phyloP scores from a whole-genome alignment of 1,140 invertebrate genomes.

The Drosophila asahinai region DNA sequence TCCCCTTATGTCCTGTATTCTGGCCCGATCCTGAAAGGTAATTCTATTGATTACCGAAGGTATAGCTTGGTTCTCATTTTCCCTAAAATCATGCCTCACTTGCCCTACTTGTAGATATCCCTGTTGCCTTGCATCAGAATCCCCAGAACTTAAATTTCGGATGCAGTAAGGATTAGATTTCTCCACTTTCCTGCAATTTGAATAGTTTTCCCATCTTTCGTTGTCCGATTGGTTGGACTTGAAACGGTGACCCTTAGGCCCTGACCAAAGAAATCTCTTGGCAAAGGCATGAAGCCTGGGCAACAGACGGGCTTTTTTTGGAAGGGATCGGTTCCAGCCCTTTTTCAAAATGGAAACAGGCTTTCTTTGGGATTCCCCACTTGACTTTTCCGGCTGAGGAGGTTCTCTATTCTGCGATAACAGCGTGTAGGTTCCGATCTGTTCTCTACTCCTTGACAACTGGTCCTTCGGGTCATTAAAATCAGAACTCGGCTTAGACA shows the following conservation, averaged over 20 bases:
- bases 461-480: too few species aligned
- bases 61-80: too few species aligned
- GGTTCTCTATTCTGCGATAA: background rate
- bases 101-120: background rate
- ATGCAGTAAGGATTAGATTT: too few species aligned
- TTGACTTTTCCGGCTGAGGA: background rate
- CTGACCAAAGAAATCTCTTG: conserved; percentile 1
- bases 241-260: background rate
- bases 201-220: background rate
- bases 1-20: background rate
- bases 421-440: too few species aligned
- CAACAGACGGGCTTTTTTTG: background rate
- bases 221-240: background rate
- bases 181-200: too few species aligned
- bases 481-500: background rate
- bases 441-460: too few species aligned
- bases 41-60: background rate
- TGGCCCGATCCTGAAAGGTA: background rate
- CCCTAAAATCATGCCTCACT: background rate
- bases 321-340: background rate
- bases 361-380: background rate
- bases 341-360: background rate
- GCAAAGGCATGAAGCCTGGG: conserved; percentile 8
- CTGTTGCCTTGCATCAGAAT: too few species aligned
- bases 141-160: background rate